phyloP scores from a whole-genome alignment of 2,113 vertebrate genomes.

The Perca fluviatilis region DNA sequence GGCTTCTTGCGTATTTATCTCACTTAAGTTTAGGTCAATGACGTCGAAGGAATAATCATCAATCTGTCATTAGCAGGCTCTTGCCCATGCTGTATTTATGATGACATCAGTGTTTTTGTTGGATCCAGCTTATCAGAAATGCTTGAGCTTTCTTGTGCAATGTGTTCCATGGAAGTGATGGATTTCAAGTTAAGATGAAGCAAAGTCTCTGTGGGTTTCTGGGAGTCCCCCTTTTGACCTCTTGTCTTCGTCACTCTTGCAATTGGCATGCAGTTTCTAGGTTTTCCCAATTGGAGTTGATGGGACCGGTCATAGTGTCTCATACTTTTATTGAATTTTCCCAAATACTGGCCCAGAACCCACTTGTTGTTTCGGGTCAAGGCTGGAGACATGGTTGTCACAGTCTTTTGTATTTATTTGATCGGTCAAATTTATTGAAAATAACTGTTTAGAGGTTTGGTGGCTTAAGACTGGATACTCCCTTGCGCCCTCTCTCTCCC shows the following conservation, averaged over 20 bases:
- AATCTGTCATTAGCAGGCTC: constrained; percentile 52
- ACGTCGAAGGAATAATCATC: constrained; percentile 60
- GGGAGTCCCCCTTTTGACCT: constrained; percentile 62
- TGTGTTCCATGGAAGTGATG: constrained; percentile 59
- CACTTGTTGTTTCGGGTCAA: constrained; percentile 23
- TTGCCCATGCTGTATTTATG: constrained; percentile 49
- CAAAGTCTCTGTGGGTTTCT: constrained; percentile 55
- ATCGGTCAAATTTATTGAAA: constrained; percentile 18
- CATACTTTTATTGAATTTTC: constrained; percentile 47
- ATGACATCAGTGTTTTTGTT: constrained; percentile 76
- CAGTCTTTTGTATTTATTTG: constrained; percentile 18
- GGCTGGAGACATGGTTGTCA: neutral
- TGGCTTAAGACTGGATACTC: neutral
- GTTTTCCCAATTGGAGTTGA: constrained; percentile 52
- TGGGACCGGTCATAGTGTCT: constrained; percentile 1
- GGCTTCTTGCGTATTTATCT: constrained; percentile 53
- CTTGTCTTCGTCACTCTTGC: constrained; percentile 48
- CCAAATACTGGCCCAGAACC: constrained; percentile 33
- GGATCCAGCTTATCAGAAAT: constrained; percentile 71
- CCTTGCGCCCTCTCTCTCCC: neutral
- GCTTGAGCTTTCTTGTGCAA: constrained; percentile 51
- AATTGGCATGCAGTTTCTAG: constrained; percentile 27
- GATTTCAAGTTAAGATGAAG: constrained; percentile 58
- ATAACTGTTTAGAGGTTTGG: constrained; percentile 3
- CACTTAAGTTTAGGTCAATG: constrained; percentile 56